A percentile compares a stretch with the other conserved stretches of the same genome.
phyloP scores from a whole-genome alignment of 2,888 invertebrate genomes.

The Teleogryllus oceanicus region DNA sequence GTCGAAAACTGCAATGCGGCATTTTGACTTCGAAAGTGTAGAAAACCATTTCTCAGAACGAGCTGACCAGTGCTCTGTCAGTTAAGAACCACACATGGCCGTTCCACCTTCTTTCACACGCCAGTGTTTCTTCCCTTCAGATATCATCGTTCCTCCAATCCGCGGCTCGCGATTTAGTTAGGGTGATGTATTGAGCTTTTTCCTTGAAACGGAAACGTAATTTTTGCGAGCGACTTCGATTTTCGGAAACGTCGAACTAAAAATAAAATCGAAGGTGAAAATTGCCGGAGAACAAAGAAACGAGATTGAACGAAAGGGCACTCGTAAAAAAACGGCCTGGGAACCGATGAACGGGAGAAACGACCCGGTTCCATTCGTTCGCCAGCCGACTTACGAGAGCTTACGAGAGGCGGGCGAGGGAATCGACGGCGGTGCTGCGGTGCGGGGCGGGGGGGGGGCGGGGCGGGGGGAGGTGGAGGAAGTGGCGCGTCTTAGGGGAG shows the following conservation, averaged over 20 bases:
- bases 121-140: neutral
- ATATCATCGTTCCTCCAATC: slow-evolving; percentile 8
- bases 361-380: slow-evolving; percentile 18
- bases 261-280: slow-evolving; percentile 18
- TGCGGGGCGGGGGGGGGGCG: neutral
- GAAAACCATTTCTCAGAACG: no score
- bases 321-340: slow-evolving; percentile 4
- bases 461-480: neutral
- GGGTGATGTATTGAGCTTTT: slow-evolving; percentile 9
- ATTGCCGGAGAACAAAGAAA: slow-evolving; percentile 18
- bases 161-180: neutral
- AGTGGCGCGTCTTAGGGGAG: neutral
- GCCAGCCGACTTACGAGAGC: slow-evolving; percentile 7
- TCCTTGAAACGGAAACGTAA: neutral
- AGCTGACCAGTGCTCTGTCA: no score
- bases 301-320: slow-evolving; percentile 3
- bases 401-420: neutral
- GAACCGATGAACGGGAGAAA: slow-evolving; percentile 2
- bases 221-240: slow-evolving; percentile 9
- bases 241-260: slow-evolving; percentile 8
- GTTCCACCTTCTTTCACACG: no score
- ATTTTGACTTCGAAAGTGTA: no score
- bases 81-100: no score
- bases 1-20: no score
- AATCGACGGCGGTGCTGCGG: neutral